phyloP scores from a whole-genome alignment of 2,797 vertebrate species.

The Otolemur crassicaudatus region DNA sequence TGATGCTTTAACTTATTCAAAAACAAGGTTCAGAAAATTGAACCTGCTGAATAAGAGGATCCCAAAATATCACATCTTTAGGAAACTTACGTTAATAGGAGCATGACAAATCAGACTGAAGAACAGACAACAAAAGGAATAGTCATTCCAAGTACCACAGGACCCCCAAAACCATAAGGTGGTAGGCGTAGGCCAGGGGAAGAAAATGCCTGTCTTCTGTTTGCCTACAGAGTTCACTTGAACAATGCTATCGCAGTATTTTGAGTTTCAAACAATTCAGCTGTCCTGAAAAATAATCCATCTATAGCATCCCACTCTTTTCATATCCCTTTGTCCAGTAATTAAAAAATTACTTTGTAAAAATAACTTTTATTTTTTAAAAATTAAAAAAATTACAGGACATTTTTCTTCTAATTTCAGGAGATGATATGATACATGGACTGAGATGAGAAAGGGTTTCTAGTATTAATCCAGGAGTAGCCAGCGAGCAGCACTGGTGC shows the following conservation, averaged over 20 bases:
- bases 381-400: background rate
- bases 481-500: no score
- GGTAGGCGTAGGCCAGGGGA: no score
- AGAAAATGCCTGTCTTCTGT: background rate
- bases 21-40: background rate
- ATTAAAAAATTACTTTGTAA: background rate
- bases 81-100: background rate
- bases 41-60: accelerated
- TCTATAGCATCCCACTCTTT: background rate
- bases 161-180: background rate
- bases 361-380: no score
- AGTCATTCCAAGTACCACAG: background rate
- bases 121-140: background rate
- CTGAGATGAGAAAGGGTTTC: background rate
- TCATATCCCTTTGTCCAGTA: background rate
- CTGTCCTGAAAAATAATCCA: background rate
- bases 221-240: background rate
- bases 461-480: background rate
- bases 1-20: background rate
- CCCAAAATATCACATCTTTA: background rate
- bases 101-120: background rate
- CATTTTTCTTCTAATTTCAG: background rate
- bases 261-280: background rate
- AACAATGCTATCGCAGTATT: background rate
- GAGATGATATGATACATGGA: background rate